Percentiles rank a stretch among this genome's conserved stretches.
Evolutionary conservation across 1,140 invertebrate species (phyloP).

Genomic region (Xylocopa sonorina): DNA sequence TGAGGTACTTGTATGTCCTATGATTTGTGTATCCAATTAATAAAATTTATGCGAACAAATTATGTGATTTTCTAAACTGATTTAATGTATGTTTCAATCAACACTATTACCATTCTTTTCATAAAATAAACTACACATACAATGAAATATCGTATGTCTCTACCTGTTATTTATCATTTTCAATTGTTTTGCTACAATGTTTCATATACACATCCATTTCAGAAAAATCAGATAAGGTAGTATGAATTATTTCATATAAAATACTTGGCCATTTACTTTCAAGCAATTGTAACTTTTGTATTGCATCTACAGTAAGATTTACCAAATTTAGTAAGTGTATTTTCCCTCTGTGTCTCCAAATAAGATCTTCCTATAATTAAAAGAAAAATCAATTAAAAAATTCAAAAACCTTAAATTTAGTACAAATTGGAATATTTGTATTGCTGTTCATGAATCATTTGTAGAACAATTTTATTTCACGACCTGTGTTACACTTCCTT

Average conservation of each 20-base stretch:
- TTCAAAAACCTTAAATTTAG: neutral
- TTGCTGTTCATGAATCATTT: neutral
- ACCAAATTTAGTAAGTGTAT: slow-evolving; percentile 86
- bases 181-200: slow-evolving; percentile 69
- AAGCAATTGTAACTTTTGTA: slow-evolving; percentile 88
- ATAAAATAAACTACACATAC: neutral
- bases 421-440: neutral
- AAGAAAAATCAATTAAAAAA: neutral
- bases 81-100: neutral
- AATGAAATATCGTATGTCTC: neutral
- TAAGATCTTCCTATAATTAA: slow-evolving; percentile 85
- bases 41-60: slow-evolving; percentile 21
- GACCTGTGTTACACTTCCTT: slow-evolving; percentile 85
- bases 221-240: slow-evolving; percentile 89
- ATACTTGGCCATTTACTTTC: slow-evolving; percentile 89
- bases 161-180: slow-evolving; percentile 62
- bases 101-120: too few species aligned
- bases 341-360: slow-evolving; percentile 87
- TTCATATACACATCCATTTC: slow-evolving; percentile 90
- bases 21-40: slow-evolving; percentile 4
- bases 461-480: slow-evolving; percentile 4
- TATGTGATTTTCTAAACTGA: neutral
- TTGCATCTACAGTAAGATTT: slow-evolving; percentile 87
- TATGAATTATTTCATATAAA: slow-evolving; percentile 88
- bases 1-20: neutral